Percentiles rank a stretch among this genome's conserved stretches.
Evolutionary conservation across 2,113 vertebrate species (phyloP).

Genomic region (Colius striatus): DNA sequence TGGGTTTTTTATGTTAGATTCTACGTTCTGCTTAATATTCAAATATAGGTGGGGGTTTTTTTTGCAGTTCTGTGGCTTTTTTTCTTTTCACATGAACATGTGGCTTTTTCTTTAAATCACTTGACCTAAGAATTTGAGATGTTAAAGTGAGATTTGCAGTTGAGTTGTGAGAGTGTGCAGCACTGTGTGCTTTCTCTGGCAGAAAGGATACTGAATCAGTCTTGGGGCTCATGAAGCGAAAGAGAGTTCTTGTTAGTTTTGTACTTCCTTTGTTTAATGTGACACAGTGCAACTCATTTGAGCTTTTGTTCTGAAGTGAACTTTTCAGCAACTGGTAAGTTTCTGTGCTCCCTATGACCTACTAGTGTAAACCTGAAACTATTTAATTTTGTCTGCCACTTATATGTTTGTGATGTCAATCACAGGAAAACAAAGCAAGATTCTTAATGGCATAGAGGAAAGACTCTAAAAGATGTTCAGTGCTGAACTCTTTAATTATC

Average conservation of each 20-base stretch:
- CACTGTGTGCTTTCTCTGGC: background rate
- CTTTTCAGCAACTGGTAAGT: background rate
- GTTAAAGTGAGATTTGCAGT: background rate
- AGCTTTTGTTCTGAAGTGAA: constrained; percentile 25
- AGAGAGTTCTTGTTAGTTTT: constrained; percentile 35
- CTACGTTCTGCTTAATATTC: background rate
- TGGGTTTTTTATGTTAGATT: background rate
- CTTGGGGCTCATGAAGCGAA: constrained; percentile 27
- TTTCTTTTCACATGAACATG: background rate
- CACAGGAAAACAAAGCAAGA: background rate
- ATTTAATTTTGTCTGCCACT: constrained; percentile 19
- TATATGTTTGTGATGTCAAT: background rate
- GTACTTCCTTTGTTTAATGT: constrained; percentile 5
- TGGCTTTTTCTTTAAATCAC: constrained; percentile 21
- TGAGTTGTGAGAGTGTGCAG: background rate
- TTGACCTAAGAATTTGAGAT: constrained; percentile 3
- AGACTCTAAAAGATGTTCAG: background rate
- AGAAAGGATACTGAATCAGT: background rate
- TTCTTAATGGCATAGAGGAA: background rate
- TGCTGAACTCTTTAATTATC: background rate
- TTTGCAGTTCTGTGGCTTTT: background rate
- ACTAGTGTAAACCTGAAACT: background rate
- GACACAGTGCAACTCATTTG: background rate
- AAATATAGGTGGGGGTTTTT: background rate
- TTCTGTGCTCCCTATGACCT: background rate